Percentiles rank a stretch among this genome's conserved stretches.
Conservation (phyloP, 2,888 invertebrate genomes). For the Agonopterix heracliana region DNA sequence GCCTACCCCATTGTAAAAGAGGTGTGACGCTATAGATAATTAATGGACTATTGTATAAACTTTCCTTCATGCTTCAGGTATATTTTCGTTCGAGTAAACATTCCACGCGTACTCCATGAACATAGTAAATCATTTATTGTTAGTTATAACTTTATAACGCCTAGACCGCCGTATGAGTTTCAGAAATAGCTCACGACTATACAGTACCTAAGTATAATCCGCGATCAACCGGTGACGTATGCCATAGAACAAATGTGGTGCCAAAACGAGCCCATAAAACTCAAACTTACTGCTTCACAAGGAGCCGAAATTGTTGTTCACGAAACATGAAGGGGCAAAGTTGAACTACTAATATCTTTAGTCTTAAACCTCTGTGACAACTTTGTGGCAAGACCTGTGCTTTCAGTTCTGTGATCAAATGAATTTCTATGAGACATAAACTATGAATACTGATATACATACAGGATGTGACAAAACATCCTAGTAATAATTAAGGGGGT, state of each 20-base stretch:
- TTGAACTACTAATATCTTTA: slow-evolving; percentile 16
- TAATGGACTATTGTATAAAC: neutral
- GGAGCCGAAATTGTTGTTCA: slow-evolving; percentile 10
- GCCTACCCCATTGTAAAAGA: too few species aligned
- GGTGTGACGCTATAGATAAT: too few species aligned
- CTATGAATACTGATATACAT: too few species aligned
- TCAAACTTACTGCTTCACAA: slow-evolving; percentile 24
- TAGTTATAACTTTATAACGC: slow-evolving; percentile 44
- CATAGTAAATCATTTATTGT: slow-evolving; percentile 41
- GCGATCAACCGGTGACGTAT: slow-evolving; percentile 24
- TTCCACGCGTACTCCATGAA: slow-evolving; percentile 18
- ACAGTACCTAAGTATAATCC: slow-evolving; percentile 35
- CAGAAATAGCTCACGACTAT: slow-evolving; percentile 49
- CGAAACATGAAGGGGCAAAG: slow-evolving; percentile 15
- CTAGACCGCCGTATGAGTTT: slow-evolving; percentile 41
- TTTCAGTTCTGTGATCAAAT: neutral
- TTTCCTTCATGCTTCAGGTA: neutral
- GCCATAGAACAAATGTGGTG: slow-evolving; percentile 25
- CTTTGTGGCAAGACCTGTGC: slow-evolving; percentile 8
- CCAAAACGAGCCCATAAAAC: slow-evolving; percentile 41
- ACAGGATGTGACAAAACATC: too few species aligned
- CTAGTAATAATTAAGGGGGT: too few species aligned
- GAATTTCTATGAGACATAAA: too few species aligned
- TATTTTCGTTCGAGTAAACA: slow-evolving; percentile 15
- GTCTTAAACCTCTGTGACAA: slow-evolving; percentile 4